These are phyloP conservation scores for Lophochroa leadbeateri DNA, from an alignment of 2,113 vertebrate species.

Conservation along the genomic window DNA sequence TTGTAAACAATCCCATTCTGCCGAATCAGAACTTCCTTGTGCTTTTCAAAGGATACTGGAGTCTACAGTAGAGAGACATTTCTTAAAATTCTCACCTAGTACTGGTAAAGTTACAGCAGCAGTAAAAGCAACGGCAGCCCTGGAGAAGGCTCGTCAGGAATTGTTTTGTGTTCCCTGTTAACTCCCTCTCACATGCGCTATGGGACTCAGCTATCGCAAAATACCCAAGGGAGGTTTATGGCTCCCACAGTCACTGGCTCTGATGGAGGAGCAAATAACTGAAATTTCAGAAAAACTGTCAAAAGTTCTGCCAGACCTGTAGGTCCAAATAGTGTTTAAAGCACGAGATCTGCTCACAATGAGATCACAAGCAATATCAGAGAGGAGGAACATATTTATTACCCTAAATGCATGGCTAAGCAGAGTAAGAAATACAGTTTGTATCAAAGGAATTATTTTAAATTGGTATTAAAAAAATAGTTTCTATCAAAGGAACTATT, in stretches of 20 bases:
- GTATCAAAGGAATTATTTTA: not conserved
- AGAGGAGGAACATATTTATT: not conserved
- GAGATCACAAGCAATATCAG: not conserved
- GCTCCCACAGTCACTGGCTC: not conserved
- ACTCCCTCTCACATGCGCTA: rapidly evolving
- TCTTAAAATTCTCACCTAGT: not conserved
- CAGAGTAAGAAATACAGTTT: not conserved
- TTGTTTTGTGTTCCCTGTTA: rapidly evolving
- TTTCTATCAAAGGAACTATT: not conserved
- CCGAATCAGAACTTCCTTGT: not conserved
- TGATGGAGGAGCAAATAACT: not conserved
- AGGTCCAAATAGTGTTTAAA: not conserved
- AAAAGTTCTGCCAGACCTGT: not conserved
- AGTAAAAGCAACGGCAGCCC: not conserved
- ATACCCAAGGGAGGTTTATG: not conserved
- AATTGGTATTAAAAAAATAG: not conserved
- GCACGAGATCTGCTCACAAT: not conserved
- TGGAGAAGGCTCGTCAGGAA: not conserved
- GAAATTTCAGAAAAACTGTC: not conserved
- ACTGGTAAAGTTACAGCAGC: not conserved
- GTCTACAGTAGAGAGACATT: not conserved
- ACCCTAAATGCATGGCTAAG: not conserved
- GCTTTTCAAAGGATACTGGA: not conserved
- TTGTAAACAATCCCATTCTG: not conserved
- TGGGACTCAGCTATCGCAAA: not conserved